These are phyloP conservation scores for Acrobasis suavella DNA, from an alignment of 2,888 invertebrate species.

Conservation along the genomic window DNA sequence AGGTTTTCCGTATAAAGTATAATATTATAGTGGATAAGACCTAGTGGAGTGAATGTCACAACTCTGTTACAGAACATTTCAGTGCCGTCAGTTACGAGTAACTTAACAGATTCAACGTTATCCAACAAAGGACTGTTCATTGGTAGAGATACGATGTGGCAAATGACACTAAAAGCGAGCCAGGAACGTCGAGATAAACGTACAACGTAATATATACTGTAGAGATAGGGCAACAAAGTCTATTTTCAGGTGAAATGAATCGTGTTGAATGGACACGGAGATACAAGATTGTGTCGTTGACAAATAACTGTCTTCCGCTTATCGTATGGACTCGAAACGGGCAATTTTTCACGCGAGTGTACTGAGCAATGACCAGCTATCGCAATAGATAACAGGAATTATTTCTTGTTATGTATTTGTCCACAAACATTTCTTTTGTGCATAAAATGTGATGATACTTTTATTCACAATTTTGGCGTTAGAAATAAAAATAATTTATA, in stretches of 20 bases:
- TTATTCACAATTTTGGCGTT: no score
- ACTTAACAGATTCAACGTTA: conserved; percentile 9
- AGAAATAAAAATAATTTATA: no score
- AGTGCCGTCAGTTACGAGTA: background rate
- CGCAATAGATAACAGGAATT: no score
- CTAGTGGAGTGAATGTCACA: no score
- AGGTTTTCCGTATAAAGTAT: no score
- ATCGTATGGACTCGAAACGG: conserved; percentile 24
- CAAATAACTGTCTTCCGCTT: conserved; percentile 29
- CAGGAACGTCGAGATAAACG: background rate
- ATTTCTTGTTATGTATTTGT: no score
- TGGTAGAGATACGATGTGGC: background rate
- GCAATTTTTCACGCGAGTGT: conserved; percentile 25
- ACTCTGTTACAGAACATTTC: background rate
- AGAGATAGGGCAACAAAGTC: background rate
- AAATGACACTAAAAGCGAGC: conserved; percentile 15
- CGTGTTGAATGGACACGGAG: conserved; percentile 8
- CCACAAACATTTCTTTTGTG: no score
- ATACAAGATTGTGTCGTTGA: conserved; percentile 25
- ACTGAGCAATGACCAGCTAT: background rate
- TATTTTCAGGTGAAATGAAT: background rate
- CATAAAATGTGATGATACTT: no score
- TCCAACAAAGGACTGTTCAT: background rate
- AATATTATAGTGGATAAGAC: no score
- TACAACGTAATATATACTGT: background rate